These are phyloP conservation scores for Psittacara wagleri DNA, from an alignment of 2,113 vertebrate genomes.

Conservation along the genomic window DNA sequence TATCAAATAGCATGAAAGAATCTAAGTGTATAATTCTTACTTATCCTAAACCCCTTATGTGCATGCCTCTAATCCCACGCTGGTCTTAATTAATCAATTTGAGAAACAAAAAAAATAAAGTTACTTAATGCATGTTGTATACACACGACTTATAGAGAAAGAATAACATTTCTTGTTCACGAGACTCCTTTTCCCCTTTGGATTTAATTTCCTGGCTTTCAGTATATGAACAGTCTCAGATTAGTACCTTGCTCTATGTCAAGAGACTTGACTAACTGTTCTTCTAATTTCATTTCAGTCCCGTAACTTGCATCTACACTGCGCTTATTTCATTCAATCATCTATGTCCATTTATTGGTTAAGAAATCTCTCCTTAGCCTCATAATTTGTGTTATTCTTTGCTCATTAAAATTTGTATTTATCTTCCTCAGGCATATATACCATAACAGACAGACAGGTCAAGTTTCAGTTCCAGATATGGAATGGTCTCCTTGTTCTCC, in stretches of 20 bases:
- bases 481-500: neutral
- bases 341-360: neutral
- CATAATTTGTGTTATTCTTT: neutral
- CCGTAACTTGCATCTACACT: neutral
- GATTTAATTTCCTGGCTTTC: neutral
- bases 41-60: neutral
- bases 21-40: neutral
- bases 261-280: neutral
- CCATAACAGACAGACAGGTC: neutral
- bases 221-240: neutral
- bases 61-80: neutral
- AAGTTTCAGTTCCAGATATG: neutral
- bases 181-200: neutral
- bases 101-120: neutral
- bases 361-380: neutral
- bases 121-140: neutral
- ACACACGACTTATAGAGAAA: neutral
- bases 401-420: neutral
- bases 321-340: neutral
- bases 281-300: neutral
- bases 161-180: neutral
- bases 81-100: neutral
- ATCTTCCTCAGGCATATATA: neutral
- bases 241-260: neutral
- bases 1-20: neutral